phyloP scores from a whole-genome alignment of 2,888 invertebrate species.

The Napeogenes sylphis region DNA sequence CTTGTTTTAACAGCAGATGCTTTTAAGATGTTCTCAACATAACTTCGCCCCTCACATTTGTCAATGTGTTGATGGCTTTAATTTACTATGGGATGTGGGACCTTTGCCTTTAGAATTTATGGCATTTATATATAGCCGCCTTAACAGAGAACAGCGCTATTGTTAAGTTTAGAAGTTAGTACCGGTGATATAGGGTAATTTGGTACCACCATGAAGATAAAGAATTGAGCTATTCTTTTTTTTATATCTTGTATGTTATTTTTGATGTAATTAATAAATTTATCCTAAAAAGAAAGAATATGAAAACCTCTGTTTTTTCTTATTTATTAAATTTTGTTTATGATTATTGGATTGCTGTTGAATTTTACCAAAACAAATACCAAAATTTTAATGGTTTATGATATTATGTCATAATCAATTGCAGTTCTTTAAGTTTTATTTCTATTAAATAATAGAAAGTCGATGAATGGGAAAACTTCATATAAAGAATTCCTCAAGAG shows the following conservation, averaged over 20 bases:
- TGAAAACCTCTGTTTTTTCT: too few species aligned
- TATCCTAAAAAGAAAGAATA: too few species aligned
- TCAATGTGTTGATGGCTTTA: slow-evolving; percentile 62
- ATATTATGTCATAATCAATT: slow-evolving; percentile 34
- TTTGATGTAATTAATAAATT: too few species aligned
- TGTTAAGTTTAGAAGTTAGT: slow-evolving; percentile 10
- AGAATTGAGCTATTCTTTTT: too few species aligned
- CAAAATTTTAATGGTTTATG: slow-evolving; percentile 30
- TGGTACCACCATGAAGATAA: too few species aligned
- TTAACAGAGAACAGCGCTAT: slow-evolving; percentile 7
- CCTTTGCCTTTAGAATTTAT: slow-evolving; percentile 34
- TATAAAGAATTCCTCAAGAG: slow-evolving; percentile 57
- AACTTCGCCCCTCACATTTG: slow-evolving; percentile 60
- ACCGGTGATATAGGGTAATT: slow-evolving; percentile 11
- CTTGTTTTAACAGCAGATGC: slow-evolving; percentile 35
- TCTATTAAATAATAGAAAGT: slow-evolving; percentile 37
- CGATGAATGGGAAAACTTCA: slow-evolving; percentile 52
- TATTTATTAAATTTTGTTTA: slow-evolving; percentile 10
- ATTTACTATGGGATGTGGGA: slow-evolving; percentile 52
- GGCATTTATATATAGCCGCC: slow-evolving; percentile 19
- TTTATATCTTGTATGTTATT: too few species aligned
- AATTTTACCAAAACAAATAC: slow-evolving; percentile 19
- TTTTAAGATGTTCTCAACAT: slow-evolving; percentile 51
- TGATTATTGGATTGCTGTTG: slow-evolving; percentile 33
- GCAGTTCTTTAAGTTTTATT: slow-evolving; percentile 18